Evolutionary conservation across 1,140 invertebrate genomes (phyloP), one percentile per base, ranked within the genome.

Genomic region (Panonychus citri): DNA sequence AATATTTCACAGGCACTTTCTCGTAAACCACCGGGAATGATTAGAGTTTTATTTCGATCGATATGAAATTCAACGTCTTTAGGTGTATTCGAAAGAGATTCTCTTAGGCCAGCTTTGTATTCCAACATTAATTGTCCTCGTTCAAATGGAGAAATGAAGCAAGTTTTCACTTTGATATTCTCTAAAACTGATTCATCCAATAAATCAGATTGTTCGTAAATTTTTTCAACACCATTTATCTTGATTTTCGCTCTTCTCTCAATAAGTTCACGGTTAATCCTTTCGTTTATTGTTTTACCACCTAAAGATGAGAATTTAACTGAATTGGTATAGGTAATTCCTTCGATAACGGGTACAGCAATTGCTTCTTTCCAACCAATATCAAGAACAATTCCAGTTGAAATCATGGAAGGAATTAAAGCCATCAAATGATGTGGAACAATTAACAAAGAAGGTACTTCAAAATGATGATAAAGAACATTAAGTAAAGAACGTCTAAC

Each of bases 361-460:
- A 78, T 74, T 17, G 82, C 78, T 71, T 91, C 86, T 55, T 75
- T 74, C 64, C 84, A 83, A n/a, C 87, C 87, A 24, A 87, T 74
- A 69, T 93, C 87, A 17, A 93, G 66, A 3, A 93, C 82, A 13
- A 93, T 68, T 30, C 77, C 85, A 13, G 82, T 82, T 55, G 77
- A 76, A 10, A 79, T 71, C 19, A 81, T 85, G 49, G 90, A 71
- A 3, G 82, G 81, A 49, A 80, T 77, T 1, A 87, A 69, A 7
- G 80, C 73, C n/a, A 84, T 78, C 27, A 90, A 70, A 70, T 89
- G 86, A 30, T 77, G 76, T 10, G 86, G 82, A 3, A 81, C 73
- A 67, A 83, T 80, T 56, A 84, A 60, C 26, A 83, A 67, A 2
- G 78, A 79, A 0, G 77, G 73, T 40, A 80, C 75, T 75, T 78